Conservation (phyloP, 2,797 vertebrate genomes). For the Melanogrammus aeglefinus region DNA sequence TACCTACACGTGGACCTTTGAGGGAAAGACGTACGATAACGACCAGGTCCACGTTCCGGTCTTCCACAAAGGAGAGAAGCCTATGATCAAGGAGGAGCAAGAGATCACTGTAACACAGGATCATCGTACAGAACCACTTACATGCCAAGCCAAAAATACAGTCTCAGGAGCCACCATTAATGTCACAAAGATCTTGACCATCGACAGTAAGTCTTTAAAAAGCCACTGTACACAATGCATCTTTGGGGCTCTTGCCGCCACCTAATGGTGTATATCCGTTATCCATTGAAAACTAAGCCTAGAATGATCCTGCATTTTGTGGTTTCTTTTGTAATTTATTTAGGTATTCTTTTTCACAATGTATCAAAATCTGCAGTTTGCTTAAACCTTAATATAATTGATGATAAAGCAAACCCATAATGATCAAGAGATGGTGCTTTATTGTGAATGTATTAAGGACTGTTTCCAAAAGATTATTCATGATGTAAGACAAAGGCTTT, state of each 20-base stretch:
- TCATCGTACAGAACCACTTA: constrained; percentile 19
- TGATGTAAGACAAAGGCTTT: background rate
- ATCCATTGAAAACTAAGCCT: background rate
- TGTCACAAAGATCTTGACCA: constrained; percentile 12
- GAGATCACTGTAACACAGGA: constrained; percentile 17
- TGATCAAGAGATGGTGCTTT: background rate
- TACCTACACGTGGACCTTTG: constrained; percentile 31
- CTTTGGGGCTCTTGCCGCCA: background rate
- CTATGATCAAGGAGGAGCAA: background rate
- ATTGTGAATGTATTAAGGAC: background rate
- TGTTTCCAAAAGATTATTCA: no score
- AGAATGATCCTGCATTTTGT: background rate
- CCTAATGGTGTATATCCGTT: background rate
- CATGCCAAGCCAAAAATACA: constrained; percentile 35
- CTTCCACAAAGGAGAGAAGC: background rate
- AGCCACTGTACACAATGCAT: background rate
- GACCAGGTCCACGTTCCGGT: constrained; percentile 23
- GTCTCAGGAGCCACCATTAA: background rate
- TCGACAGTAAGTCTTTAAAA: constrained; percentile 24
- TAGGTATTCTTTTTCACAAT: background rate
- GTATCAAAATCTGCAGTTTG: background rate
- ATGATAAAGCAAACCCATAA: background rate
- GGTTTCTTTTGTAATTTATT: background rate
- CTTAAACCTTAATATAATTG: background rate
- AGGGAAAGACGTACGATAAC: constrained; percentile 19